Base-by-base conservation (phyloP, 2,113 vertebrate species). In the Takifugu bimaculatus region DNA sequence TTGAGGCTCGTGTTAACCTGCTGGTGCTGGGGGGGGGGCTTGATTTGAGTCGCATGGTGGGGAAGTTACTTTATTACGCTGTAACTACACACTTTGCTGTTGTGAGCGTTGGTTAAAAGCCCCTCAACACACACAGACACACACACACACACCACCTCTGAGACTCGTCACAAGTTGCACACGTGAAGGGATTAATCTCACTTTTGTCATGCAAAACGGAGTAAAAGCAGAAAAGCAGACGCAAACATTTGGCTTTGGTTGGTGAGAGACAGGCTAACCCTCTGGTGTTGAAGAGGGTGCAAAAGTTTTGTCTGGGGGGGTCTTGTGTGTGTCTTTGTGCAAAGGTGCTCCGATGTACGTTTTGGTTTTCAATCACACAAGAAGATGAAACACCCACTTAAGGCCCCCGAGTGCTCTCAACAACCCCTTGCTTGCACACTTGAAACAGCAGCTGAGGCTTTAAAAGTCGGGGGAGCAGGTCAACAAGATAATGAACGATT, bases 341-440 rank as follows among this genome's bases (percentile, higher is more conserved):
- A 9, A 6, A 13, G 6, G 55, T 25, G 7, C 44, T 26, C 15
- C 53, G 63, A 71, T 70, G 73, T 78, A 64, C 84, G 72, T 63
- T 85, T 80, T 81, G 83, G 79, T 82, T 84, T 65, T 72, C 76
- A 85, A 77, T 80, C 81, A 85, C 81, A 80, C 32, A 29, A 52
- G 57, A 54, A 66, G 61, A 75, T 70, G 62, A 80, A 62, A 77
- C 73, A 57, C 25, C 62, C 72, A 71, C 74, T 83, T 74, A 45
- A 44, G 49, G 54, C 54, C 54, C 25, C 68, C 61, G 75, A 58
- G 28, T 68, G 58, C 65, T 65, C 26, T 79, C 71, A 72, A 14
- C 66, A 65, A n/a, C 50, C 61, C 57, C 42, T 39, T 62, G 47
- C 43, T 12, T 54, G 20, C 39, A 47, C 63, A 28, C 55, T 63